Percentiles rank a stretch among this genome's conserved stretches.
phyloP scores from a whole-genome alignment of 2,113 vertebrate genomes.

The Pedetes capensis region DNA sequence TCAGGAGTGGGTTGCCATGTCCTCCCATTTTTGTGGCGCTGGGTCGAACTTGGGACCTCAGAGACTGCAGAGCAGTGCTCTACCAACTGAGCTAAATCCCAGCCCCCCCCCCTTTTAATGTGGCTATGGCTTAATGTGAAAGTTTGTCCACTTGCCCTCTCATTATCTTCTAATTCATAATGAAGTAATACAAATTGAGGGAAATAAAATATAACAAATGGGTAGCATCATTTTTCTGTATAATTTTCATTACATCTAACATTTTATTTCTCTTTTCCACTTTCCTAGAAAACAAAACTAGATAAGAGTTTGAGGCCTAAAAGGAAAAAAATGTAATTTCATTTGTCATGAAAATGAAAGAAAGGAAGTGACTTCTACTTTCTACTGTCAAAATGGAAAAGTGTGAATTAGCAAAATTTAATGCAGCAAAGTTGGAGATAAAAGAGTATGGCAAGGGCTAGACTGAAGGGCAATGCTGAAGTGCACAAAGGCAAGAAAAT shows the following conservation, averaged over 20 bases:
- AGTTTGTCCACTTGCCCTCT: not conserved
- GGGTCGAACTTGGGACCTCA: no score
- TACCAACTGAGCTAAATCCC: no score
- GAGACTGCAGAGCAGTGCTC: no score
- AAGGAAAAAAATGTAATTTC: not conserved
- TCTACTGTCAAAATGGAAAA: not conserved
- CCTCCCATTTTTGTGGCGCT: no score
- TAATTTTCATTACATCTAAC: not conserved
- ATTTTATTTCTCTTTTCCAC: not conserved
- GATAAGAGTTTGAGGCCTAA: not conserved
- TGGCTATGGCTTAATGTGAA: rapidly evolving
- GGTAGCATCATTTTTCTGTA: not conserved
- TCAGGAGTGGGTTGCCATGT: no score
- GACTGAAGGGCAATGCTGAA: not conserved
- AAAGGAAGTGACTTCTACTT: not conserved
- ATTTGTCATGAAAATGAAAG: not conserved
- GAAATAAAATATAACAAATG: no score
- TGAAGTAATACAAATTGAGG: not conserved
- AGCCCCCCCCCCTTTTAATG: no score
- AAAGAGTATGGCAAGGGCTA: rapidly evolving
- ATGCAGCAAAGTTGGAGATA: rapidly evolving
- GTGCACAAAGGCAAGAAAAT: no score
- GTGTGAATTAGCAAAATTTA: not conserved
- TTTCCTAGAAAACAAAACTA: slow-evolving; percentile 17
- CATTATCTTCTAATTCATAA: not conserved